Percentiles rank a stretch among this genome's conserved stretches.
These are phyloP conservation scores for Pteropus alecto DNA, from an alignment of 2,113 vertebrate species.

Conservation along the genomic window DNA sequence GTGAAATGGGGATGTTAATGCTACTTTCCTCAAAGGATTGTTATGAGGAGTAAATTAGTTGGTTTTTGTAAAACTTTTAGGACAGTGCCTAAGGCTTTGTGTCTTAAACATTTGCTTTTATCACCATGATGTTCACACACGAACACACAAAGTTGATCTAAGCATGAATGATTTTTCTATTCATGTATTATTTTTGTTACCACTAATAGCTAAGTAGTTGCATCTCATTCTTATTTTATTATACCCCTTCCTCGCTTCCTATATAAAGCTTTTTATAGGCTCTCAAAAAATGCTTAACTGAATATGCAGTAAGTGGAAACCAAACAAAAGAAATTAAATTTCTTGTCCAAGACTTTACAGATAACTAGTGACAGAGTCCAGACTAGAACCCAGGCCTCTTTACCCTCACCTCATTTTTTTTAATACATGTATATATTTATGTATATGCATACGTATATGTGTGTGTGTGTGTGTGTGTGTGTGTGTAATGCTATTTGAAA, in stretches of 20 bases:
- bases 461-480: not conserved
- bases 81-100: not conserved
- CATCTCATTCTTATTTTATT: not conserved
- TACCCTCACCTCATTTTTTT: not conserved
- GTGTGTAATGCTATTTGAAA: not conserved
- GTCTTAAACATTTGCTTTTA: not conserved
- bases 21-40: not conserved
- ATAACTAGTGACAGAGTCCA: not conserved
- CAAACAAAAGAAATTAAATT: not conserved
- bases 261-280: not conserved
- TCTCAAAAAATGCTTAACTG: not conserved
- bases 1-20: not conserved
- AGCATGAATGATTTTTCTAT: not conserved
- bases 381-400: not conserved
- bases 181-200: not conserved
- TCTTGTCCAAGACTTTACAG: not conserved
- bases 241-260: not conserved
- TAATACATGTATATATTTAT: not conserved
- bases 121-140: not conserved
- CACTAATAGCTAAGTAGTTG: not conserved
- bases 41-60: not conserved
- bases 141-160: not conserved
- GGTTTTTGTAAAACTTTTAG: not conserved
- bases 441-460: no score
- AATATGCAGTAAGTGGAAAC: conserved; percentile 1